Evolutionary conservation across 2,797 vertebrate species (phyloP), one percentile per base, ranked within the genome.

Genomic region (Molossus molossus): DNA sequence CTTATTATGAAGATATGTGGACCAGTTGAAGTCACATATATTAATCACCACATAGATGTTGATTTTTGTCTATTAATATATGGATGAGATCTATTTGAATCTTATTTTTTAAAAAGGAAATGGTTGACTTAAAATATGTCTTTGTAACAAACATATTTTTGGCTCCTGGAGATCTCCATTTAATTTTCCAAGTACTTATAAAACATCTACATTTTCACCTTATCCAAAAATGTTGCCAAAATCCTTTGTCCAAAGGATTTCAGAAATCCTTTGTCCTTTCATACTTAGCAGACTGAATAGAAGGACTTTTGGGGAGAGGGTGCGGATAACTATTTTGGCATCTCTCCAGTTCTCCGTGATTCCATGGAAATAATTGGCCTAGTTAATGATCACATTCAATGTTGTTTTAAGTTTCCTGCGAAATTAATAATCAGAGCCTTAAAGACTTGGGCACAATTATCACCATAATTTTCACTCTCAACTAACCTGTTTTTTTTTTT

Each of bases 141-240:
- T 85, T 94, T 77, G 21, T 81, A 77, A 72, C 67, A 67, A 89
- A 80, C 15, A 13, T 2, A 64, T n/a, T n/a, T 6, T 58, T 83
- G 60, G 45, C 29, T 77, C 15, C n/a, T 45, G 17, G 20, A 75
- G 37, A 80, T 55, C 15, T 91, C 20, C 23, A 70, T n/a, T 69
- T 92, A 85, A 86, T 40, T 93, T 89, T 82, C 12, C 37, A 84
- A 92, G 62, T 69, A 76, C 20, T 92, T 86, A 89, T 84, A 90
- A 86, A 50, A 25, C 20, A 92, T 67, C 15, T 40, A 76, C 40
- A 86, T 81, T 3, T 33, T 17, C 93, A 91, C 72, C 88, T 69
- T 21, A 85, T n/a, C 12, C 67, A 72, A 91, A 85, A 72, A 29
- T 81, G 62, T 92, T 93, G 7, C 83, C 67, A 67, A 93, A 29